Conservation (phyloP, 2,797 vertebrate genomes). For the Sebastes matsubarae region DNA sequence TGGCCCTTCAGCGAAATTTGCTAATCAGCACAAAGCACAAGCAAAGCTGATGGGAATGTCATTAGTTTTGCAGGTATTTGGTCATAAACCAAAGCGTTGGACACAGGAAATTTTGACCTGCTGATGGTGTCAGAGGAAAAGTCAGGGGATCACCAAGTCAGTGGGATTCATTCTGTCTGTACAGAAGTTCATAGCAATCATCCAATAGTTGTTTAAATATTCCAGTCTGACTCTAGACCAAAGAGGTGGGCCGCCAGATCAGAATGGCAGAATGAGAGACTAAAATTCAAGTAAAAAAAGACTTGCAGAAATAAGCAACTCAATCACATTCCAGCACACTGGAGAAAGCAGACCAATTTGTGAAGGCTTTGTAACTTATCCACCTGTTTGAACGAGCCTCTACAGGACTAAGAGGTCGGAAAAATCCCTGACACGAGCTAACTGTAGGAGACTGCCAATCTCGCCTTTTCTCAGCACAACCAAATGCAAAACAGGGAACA, state of each 20-base stretch:
- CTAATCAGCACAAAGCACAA: neutral
- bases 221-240: neutral
- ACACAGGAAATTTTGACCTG: neutral
- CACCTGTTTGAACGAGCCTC: constrained; percentile 15
- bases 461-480: constrained; percentile 15
- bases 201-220: neutral
- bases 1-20: neutral
- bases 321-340: neutral
- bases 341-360: constrained; percentile 21
- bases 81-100: neutral
- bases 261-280: neutral
- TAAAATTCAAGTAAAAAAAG: neutral
- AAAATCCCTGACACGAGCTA: constrained; percentile 17
- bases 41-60: neutral
- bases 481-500: constrained; percentile 13
- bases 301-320: neutral
- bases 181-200: too few relatives aligned
- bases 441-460: constrained; percentile 8
- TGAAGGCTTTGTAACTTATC: constrained; percentile 1
- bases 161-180: neutral
- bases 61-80: neutral
- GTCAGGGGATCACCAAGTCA: neutral
- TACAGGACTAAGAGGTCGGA: neutral
- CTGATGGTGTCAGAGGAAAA: neutral
- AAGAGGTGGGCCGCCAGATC: neutral